phyloP scores from a whole-genome alignment of 2,113 vertebrate species.

The Scytalopus superciliaris region DNA sequence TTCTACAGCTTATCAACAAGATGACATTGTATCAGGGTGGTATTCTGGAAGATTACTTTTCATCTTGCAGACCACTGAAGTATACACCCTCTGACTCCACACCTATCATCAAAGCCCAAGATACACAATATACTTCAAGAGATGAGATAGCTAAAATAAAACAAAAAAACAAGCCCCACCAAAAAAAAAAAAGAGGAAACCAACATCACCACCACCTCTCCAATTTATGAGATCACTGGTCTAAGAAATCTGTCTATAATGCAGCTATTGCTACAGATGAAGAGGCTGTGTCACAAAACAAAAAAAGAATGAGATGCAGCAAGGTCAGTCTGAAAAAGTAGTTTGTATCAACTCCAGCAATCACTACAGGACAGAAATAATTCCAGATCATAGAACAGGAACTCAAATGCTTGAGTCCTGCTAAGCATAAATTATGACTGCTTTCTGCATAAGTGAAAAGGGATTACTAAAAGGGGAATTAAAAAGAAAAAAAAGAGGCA shows the following conservation, averaged over 20 bases:
- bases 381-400: background rate
- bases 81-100: background rate
- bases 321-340: background rate
- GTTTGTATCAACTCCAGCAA: background rate
- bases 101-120: background rate
- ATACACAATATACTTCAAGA: background rate
- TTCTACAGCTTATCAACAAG: conserved; percentile 1
- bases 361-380: background rate
- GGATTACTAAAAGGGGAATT: background rate
- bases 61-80: background rate
- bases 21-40: background rate
- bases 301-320: background rate
- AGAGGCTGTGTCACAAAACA: background rate
- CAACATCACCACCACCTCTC: background rate
- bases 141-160: background rate
- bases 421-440: background rate
- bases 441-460: background rate
- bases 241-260: background rate
- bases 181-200: background rate
- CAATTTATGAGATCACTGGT: background rate
- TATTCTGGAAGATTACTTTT: conserved; percentile 5
- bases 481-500: background rate
- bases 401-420: background rate
- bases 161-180: background rate
- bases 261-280: background rate